A percentile compares a stretch with the other conserved stretches of the same genome.
These are phyloP conservation scores for Drosophila koepferae DNA, from an alignment of 2,888 invertebrate species.

Conservation along the genomic window DNA sequence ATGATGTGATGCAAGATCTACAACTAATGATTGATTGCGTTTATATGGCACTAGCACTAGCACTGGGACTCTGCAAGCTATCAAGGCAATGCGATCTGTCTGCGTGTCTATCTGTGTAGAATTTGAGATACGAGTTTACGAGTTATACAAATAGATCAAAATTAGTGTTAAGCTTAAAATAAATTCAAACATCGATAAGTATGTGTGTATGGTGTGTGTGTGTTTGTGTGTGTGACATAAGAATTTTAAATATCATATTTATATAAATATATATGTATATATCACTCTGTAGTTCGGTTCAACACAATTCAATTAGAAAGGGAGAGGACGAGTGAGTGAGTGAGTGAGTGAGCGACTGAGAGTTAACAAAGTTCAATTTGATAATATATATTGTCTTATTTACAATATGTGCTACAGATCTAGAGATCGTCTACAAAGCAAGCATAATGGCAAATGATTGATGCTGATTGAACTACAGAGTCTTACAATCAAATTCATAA, in stretches of 20 bases:
- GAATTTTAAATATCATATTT: neutral
- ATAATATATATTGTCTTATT: slow-evolving; percentile 33
- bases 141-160: slow-evolving; percentile 28
- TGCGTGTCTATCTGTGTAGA: slow-evolving; percentile 20
- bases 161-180: slow-evolving; percentile 25
- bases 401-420: slow-evolving; percentile 36
- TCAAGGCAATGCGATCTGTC: slow-evolving; percentile 23
- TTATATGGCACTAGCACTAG: slow-evolving; percentile 56
- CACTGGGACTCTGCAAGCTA: slow-evolving; percentile 49
- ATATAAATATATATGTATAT: slow-evolving; percentile 2
- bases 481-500: slow-evolving; percentile 16
- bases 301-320: slow-evolving; percentile 9
- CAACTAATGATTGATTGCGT: slow-evolving; percentile 36
- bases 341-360: neutral
- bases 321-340: neutral
- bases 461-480: slow-evolving; percentile 36
- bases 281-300: slow-evolving; percentile 23
- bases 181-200: slow-evolving; percentile 15
- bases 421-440: slow-evolving; percentile 17
- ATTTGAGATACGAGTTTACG: slow-evolving; percentile 25
- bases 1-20: slow-evolving; percentile 2
- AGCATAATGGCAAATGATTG: slow-evolving; percentile 13
- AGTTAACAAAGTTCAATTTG: slow-evolving; percentile 5
- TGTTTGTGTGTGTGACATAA: slow-evolving; percentile 11
- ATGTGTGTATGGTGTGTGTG: neutral